Conservation (phyloP, 2,113 vertebrate genomes). For the Stomatorhinus ivindoensis region DNA sequence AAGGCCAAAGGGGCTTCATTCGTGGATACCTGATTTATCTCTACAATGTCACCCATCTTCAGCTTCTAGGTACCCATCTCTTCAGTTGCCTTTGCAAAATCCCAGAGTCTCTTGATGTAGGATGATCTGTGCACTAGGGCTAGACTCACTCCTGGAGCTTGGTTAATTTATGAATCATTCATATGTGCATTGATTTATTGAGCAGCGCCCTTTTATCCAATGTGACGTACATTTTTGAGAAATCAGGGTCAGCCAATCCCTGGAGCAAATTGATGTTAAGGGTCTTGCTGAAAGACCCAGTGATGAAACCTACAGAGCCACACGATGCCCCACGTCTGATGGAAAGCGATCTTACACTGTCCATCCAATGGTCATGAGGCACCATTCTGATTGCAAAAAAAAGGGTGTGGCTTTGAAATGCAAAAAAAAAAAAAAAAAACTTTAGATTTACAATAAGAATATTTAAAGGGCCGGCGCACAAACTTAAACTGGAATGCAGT, state of each 20-base stretch:
- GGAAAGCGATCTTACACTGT: not conserved
- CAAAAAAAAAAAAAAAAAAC: not conserved
- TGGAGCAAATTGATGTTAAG: not conserved
- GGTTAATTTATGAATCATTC: not conserved
- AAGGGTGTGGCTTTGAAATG: not conserved
- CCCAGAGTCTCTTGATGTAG: not conserved
- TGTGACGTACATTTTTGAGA: not conserved
- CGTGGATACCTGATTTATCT: constrained; percentile 58
- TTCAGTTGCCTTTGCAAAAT: not conserved
- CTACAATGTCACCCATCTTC: constrained; percentile 38
- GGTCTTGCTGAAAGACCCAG: not conserved
- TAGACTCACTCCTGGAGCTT: not conserved
- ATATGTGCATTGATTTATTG: not conserved
- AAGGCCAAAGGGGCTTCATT: constrained; percentile 48
- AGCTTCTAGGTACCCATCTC: constrained; percentile 43
- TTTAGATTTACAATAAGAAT: not conserved
- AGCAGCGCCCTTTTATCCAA: not conserved
- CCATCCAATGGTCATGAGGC: not conserved
- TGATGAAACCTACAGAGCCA: not conserved
- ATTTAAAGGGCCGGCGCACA: not conserved
- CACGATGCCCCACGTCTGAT: not conserved
- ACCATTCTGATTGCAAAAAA: not conserved
- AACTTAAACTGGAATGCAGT: not conserved
- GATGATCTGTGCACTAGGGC: not conserved
- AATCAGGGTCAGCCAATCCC: not conserved